These are phyloP conservation scores for Sphenodon punctatus DNA, from an alignment of 2,797 vertebrate species.

Conservation along the genomic window DNA sequence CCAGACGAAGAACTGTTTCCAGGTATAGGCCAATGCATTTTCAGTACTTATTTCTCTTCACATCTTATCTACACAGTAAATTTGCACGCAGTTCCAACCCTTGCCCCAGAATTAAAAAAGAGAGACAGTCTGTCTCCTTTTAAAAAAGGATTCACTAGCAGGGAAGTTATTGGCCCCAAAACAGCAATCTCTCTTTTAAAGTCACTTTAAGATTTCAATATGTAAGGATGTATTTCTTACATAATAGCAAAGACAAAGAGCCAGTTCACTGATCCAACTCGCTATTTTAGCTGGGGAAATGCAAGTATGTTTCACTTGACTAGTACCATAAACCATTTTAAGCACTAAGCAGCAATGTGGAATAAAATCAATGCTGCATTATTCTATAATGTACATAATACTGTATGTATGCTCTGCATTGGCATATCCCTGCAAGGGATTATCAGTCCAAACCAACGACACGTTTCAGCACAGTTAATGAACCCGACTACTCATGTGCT, in stretches of 20 bases:
- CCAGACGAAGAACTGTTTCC: no score
- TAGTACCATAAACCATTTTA: neutral
- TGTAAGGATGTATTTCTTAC: neutral
- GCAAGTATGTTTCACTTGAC: neutral
- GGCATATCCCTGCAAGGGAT: neutral
- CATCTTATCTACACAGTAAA: no score
- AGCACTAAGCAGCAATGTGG: neutral
- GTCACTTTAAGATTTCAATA: neutral
- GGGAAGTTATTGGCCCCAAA: neutral
- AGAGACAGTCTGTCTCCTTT: no score
- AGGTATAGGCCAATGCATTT: no score
- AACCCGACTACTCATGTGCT: no score
- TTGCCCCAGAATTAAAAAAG: neutral
- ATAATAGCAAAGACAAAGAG: neutral
- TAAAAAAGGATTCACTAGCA: neutral
- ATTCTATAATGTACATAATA: neutral
- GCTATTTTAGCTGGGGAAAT: neutral
- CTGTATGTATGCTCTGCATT: neutral
- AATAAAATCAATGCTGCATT: neutral
- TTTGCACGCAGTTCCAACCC: neutral
- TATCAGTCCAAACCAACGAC: no score
- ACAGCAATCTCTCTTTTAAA: neutral
- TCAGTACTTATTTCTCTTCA: no score
- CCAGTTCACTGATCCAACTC: neutral
- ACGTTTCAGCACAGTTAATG: no score